These are phyloP conservation scores for Phymatocera aterrima DNA, from an alignment of 2,888 invertebrate genomes.

Conservation along the genomic window DNA sequence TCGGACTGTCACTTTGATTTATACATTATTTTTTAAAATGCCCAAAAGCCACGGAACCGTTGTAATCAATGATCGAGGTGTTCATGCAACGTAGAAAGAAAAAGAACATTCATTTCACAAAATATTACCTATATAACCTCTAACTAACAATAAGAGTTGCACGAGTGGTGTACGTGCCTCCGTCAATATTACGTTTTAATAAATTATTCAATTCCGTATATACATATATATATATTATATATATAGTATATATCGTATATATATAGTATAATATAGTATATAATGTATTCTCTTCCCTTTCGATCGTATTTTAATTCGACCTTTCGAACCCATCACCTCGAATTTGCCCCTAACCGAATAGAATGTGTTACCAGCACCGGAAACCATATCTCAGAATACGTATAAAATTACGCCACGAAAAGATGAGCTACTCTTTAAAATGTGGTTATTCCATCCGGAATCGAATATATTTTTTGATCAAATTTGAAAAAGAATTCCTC, in stretches of 20 bases:
- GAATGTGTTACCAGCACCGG: slow-evolving; percentile 14
- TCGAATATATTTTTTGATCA: too few species aligned
- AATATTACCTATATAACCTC: too few species aligned
- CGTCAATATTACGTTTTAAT: slow-evolving; percentile 3
- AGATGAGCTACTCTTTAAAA: too few species aligned
- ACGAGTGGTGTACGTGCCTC: neutral
- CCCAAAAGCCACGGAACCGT: slow-evolving; percentile 68
- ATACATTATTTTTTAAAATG: slow-evolving; percentile 64
- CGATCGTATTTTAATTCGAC: slow-evolving; percentile 6
- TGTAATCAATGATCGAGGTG: slow-evolving; percentile 61
- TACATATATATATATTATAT: too few species aligned
- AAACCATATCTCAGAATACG: neutral
- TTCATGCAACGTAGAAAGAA: slow-evolving; percentile 51
- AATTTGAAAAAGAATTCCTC: too few species aligned
- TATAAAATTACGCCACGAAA: too few species aligned
- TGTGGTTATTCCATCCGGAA: too few species aligned
- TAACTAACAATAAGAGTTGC: neutral
- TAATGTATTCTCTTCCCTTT: neutral
- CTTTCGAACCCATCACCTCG: neutral
- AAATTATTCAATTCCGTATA: slow-evolving; percentile 34
- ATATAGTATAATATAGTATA: too few species aligned
- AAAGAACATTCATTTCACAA: slow-evolving; percentile 8
- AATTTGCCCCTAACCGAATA: slow-evolving; percentile 9
- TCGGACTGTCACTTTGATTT: slow-evolving; percentile 60
- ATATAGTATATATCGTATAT: too few species aligned